Evolutionary conservation across 1,140 invertebrate genomes (phyloP).

Genomic region (Theocolax elegans): DNA sequence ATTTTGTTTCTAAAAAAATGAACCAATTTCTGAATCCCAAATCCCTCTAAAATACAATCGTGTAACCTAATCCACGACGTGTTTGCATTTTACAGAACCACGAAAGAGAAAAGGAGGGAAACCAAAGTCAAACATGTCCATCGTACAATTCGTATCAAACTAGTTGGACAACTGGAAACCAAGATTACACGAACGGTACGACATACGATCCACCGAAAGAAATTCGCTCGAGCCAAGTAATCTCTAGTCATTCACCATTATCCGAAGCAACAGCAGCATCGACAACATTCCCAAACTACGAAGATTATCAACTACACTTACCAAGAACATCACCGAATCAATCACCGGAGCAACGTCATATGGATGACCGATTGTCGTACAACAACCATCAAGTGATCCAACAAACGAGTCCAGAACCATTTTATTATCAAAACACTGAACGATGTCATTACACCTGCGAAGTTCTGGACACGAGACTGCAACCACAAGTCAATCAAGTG

Average conservation of each 20-base stretch:
- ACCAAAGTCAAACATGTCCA: conserved; percentile 1
- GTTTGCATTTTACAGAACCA: conserved; percentile 6
- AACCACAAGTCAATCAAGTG: conserved; percentile 40
- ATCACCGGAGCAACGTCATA: conserved; percentile 46
- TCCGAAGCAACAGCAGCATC: conserved; percentile 46
- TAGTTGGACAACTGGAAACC: conserved; percentile 5
- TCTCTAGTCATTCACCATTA: conserved; percentile 54
- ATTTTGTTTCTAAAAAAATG: too few relatives aligned
- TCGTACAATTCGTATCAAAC: conserved; percentile 6
- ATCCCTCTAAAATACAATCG: too few relatives aligned
- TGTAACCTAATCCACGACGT: too few relatives aligned
- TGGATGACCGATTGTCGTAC: conserved; percentile 51
- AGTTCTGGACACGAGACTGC: conserved; percentile 56
- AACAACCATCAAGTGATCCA: background rate
- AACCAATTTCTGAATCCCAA: too few relatives aligned
- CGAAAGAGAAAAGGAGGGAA: conserved; percentile 13
- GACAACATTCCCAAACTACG: conserved; percentile 40
- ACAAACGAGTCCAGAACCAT: conserved; percentile 55
- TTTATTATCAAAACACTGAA: conserved; percentile 49
- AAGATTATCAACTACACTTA: conserved; percentile 44
- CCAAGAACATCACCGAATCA: conserved; percentile 30
- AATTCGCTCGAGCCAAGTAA: background rate
- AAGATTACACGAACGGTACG: background rate
- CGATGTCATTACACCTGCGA: conserved; percentile 64
- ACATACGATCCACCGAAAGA: conserved; percentile 46